These are phyloP conservation scores for Melieria crassipennis DNA, from an alignment of 2,888 invertebrate species.

Conservation along the genomic window DNA sequence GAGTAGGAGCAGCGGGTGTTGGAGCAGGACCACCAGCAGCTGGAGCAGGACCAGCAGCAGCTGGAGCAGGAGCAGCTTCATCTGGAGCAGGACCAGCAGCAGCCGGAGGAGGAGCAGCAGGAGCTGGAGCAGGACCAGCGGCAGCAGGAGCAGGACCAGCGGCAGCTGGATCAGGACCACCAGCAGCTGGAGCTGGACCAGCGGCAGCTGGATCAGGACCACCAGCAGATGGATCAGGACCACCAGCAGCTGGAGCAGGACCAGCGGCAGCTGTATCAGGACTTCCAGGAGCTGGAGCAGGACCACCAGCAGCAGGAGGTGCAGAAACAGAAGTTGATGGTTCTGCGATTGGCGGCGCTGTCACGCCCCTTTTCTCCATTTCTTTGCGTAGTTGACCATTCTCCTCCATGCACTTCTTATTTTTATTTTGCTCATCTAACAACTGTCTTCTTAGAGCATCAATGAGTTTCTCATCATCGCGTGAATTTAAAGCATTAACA, in stretches of 20 bases:
- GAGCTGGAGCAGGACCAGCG: neutral
- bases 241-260: slow-evolving; percentile 7
- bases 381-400: slow-evolving; percentile 41
- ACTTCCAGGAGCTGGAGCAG: neutral
- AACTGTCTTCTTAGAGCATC: slow-evolving; percentile 50
- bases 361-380: slow-evolving; percentile 43
- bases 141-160: neutral
- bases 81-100: neutral
- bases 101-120: neutral
- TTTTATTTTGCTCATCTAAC: slow-evolving; percentile 46
- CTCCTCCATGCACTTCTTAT: slow-evolving; percentile 43
- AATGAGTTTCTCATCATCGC: slow-evolving; percentile 47
- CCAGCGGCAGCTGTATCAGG: slow-evolving; percentile 4
- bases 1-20: neutral
- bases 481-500: slow-evolving; percentile 47
- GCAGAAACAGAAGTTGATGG: neutral
- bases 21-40: slow-evolving; percentile 3
- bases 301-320: neutral
- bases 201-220: neutral
- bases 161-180: neutral
- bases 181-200: slow-evolving; percentile 4
- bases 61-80: neutral
- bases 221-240: slow-evolving; percentile 1
- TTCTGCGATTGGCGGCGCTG: neutral
- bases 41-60: slow-evolving; percentile 6